phyloP scores from a whole-genome alignment of 2,888 invertebrate species.

The Athetis lepigone region DNA sequence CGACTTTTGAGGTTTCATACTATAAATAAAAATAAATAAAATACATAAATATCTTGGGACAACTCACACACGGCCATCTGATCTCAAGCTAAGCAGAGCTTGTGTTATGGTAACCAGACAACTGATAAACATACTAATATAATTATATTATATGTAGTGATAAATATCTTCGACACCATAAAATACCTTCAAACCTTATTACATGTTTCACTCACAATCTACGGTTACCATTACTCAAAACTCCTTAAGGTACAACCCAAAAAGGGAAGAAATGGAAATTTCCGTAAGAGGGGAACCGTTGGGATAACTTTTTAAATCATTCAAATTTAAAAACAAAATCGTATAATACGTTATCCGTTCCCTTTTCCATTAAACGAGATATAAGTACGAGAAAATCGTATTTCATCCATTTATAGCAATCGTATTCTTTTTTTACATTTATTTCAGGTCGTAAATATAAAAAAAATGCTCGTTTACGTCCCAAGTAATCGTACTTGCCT shows the following conservation, averaged over 20 bases:
- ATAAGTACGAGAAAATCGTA: slow-evolving; percentile 35
- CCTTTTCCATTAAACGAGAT: slow-evolving; percentile 44
- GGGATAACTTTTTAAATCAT: slow-evolving; percentile 18
- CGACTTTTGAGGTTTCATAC: too few relatives aligned
- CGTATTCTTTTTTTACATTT: slow-evolving; percentile 46
- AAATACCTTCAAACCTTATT: too few relatives aligned
- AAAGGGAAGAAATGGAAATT: slow-evolving; percentile 5
- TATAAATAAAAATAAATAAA: too few relatives aligned
- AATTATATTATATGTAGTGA: too few relatives aligned
- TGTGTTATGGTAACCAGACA: too few relatives aligned
- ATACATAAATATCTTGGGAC: too few relatives aligned
- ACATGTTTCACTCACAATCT: not conserved
- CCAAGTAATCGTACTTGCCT: slow-evolving; percentile 11
- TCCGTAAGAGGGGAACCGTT: not conserved
- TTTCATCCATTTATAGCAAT: slow-evolving; percentile 40
- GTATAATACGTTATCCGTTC: slow-evolving; percentile 20
- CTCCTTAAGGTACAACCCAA: not conserved
- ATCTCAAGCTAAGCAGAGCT: too few relatives aligned
- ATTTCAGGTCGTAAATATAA: slow-evolving; percentile 38
- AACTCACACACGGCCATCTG: too few relatives aligned
- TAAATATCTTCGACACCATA: too few relatives aligned
- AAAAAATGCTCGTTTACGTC: slow-evolving; percentile 21
- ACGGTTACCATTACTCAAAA: not conserved
- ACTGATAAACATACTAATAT: too few relatives aligned
- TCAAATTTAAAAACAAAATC: slow-evolving; percentile 33